Evolutionary conservation across 2,888 invertebrate species (phyloP).

Genomic region (Meloe dianella): DNA sequence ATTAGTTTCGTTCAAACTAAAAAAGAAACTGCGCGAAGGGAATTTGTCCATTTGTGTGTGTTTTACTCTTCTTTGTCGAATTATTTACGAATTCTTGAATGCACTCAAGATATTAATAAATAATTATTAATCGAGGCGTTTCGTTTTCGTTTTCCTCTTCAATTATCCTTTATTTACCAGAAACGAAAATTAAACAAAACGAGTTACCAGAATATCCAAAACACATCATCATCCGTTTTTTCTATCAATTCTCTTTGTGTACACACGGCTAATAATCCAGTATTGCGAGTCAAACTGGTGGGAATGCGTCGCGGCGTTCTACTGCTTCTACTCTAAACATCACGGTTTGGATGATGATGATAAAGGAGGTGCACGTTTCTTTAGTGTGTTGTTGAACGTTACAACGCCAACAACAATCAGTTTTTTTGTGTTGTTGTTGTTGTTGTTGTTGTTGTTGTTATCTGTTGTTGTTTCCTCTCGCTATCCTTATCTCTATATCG

Average conservation of each 20-base stretch:
- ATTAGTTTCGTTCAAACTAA: background rate
- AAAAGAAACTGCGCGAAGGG: background rate
- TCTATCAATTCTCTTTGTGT: background rate
- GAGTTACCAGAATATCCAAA: background rate
- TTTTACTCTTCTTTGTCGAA: too few relatives aligned
- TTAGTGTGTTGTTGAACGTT: conserved; percentile 9
- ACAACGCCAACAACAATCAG: conserved; percentile 1
- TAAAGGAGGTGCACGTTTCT: background rate
- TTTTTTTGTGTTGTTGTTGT: background rate
- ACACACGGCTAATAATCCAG: background rate
- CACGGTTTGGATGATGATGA: too few relatives aligned
- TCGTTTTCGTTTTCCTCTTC: too few relatives aligned
- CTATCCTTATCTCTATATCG: too few relatives aligned
- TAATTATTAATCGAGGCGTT: too few relatives aligned
- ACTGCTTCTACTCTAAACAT: background rate
- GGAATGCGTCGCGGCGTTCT: conserved; percentile 6
- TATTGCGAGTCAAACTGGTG: conserved; percentile 1
- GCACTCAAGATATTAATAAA: too few relatives aligned
- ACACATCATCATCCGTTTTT: background rate
- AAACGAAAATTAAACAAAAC: too few relatives aligned
- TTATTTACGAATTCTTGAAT: too few relatives aligned
- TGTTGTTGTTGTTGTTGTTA: background rate
- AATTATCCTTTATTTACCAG: too few relatives aligned
- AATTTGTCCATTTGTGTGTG: too few relatives aligned
- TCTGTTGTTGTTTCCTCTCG: background rate